Percentiles rank a stretch among this genome's conserved stretches.
Conservation (phyloP, 2,113 vertebrate species). For the Poicephalus meyeri region DNA sequence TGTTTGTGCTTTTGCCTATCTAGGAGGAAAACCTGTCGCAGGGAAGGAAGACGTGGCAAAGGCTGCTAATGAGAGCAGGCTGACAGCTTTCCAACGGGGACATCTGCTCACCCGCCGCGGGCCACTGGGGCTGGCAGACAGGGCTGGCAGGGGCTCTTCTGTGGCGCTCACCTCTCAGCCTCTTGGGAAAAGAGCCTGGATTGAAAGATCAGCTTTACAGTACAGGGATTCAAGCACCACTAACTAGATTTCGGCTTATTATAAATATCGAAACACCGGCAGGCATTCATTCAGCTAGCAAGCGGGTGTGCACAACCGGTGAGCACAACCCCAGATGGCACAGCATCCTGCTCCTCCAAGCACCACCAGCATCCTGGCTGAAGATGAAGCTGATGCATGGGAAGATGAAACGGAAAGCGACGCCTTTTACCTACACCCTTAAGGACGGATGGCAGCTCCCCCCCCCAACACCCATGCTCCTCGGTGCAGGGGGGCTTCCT, state of each 20-base stretch:
- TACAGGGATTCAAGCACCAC: constrained; percentile 64
- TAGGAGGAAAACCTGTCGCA: neutral
- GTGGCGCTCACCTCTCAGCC: neutral
- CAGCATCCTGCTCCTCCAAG: neutral
- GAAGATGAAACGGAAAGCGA: neutral
- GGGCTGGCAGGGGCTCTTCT: neutral
- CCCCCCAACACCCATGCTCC: neutral
- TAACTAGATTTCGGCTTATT: neutral
- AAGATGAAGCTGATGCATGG: rapidly evolving
- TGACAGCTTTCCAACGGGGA: neutral
- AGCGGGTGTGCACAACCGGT: rapidly evolving
- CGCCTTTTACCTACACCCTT: neutral
- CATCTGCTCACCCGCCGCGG: rapidly evolving
- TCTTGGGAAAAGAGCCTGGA: neutral
- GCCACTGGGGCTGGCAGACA: neutral
- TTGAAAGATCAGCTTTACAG: constrained; percentile 63
- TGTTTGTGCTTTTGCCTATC: constrained; percentile 29
- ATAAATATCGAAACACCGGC: neutral
- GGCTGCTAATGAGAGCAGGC: neutral
- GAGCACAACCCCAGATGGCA: neutral
- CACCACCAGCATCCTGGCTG: neutral
- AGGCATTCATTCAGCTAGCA: neutral
- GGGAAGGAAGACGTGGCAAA: neutral
- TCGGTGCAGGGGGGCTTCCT: rapidly evolving
- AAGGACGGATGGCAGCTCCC: rapidly evolving